These are phyloP conservation scores for Paramormyrops hopkinsi DNA, from an alignment of 2,797 vertebrate genomes.

Conservation along the genomic window DNA sequence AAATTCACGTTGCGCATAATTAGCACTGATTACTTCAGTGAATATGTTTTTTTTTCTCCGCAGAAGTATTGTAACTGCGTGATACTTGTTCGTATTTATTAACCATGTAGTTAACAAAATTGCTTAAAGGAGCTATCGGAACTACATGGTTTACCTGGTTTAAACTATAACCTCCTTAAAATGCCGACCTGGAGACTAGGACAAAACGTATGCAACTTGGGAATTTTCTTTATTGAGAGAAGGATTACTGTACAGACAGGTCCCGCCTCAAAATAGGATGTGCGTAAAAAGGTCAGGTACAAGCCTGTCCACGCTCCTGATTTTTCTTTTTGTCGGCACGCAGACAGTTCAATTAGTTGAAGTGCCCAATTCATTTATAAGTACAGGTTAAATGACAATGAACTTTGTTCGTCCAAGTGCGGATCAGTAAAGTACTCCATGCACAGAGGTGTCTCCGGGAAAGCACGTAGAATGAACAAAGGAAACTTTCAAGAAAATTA, in stretches of 20 bases:
- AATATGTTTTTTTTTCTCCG: neutral
- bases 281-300: conserved; percentile 15
- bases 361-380: neutral
- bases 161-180: neutral
- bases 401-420: neutral
- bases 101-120: neutral
- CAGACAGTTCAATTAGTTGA: neutral
- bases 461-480: neutral
- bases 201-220: neutral
- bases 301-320: neutral
- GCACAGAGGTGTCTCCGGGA: neutral
- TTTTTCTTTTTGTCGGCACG: neutral
- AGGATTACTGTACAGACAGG: conserved; percentile 1
- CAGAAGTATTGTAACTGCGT: neutral
- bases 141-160: neutral
- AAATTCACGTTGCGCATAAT: neutral
- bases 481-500: neutral
- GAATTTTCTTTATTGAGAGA: neutral
- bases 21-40: neutral
- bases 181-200: neutral
- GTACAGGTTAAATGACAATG: neutral
- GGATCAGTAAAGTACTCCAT: neutral
- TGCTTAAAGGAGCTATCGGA: neutral
- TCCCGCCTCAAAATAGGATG: conserved; percentile 13
- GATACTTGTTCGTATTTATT: neutral